Conservation (phyloP, 2,797 vertebrate genomes). For the Clarias laeviceps region DNA sequence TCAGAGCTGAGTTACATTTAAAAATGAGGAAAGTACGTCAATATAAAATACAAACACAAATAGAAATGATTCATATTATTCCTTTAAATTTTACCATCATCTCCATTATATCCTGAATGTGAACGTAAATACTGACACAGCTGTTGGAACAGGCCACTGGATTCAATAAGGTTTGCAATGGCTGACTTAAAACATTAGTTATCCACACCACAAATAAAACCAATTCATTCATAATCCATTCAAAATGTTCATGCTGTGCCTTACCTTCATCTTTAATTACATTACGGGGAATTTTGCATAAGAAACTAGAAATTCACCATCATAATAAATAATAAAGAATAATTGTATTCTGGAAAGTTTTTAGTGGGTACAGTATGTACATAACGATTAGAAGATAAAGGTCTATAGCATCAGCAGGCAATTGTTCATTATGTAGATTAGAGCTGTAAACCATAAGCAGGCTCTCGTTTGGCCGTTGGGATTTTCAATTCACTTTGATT, state of each 20-base stretch:
- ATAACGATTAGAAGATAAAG: not conserved
- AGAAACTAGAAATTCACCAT: not conserved
- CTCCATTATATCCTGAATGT: not conserved
- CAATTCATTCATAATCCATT: not conserved
- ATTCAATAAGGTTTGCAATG: not conserved
- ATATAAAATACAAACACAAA: not conserved
- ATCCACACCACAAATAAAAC: not conserved
- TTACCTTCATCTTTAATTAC: not conserved
- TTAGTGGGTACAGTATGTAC: not conserved
- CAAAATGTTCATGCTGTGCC: not conserved
- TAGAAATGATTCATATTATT: not conserved
- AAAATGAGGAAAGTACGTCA: not conserved
- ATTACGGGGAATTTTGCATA: not conserved
- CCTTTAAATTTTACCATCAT: not conserved
- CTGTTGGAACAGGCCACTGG: not conserved
- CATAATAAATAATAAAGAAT: not conserved
- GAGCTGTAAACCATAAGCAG: not conserved
- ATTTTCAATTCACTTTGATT: no score
- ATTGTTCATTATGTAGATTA: not conserved
- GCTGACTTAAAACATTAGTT: not conserved
- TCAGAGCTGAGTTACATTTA: not conserved
- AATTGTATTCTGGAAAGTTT: not conserved
- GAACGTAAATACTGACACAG: not conserved
- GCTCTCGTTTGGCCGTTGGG: no score
- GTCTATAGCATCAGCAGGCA: not conserved